These are phyloP conservation scores for Onychostruthus taczanowskii DNA, from an alignment of 2,113 vertebrate genomes.

Conservation along the genomic window DNA sequence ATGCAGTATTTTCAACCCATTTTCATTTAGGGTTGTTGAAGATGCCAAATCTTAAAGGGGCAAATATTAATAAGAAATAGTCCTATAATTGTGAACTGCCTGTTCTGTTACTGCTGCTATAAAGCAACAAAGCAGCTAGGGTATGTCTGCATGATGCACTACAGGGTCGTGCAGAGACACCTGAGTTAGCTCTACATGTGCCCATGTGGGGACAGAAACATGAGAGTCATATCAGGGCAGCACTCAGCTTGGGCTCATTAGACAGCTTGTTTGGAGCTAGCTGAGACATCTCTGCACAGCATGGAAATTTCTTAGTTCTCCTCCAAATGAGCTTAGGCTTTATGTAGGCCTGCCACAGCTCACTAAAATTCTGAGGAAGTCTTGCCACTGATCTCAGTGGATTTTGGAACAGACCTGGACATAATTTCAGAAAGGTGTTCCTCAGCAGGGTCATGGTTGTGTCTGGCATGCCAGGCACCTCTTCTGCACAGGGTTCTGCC, in stretches of 20 bases:
- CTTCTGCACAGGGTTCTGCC: neutral
- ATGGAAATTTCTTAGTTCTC: neutral
- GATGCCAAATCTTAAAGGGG: slow-evolving; percentile 6
- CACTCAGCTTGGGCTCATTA: slow-evolving; percentile 24
- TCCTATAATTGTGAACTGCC: neutral
- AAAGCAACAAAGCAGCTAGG: neutral
- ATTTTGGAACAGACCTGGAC: neutral
- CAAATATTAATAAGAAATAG: slow-evolving; percentile 31
- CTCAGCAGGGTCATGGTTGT: neutral
- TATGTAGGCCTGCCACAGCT: neutral
- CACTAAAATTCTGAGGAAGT: neutral
- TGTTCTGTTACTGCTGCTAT: neutral
- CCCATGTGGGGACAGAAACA: neutral
- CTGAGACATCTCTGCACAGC: slow-evolving; percentile 7
- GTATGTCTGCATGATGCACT: neutral
- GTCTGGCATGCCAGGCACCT: rapidly evolving
- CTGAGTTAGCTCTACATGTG: neutral
- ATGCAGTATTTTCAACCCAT: slow-evolving; percentile 49
- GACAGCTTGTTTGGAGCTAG: neutral
- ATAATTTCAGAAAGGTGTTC: neutral
- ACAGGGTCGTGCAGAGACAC: neutral
- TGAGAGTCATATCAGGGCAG: neutral
- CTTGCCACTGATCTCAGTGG: neutral
- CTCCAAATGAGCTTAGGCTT: neutral
- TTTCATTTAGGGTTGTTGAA: slow-evolving; percentile 22